Percentiles rank a stretch among this genome's conserved stretches.
Conservation (phyloP, 2,113 vertebrate genomes). For the Macquaria ambigua region DNA sequence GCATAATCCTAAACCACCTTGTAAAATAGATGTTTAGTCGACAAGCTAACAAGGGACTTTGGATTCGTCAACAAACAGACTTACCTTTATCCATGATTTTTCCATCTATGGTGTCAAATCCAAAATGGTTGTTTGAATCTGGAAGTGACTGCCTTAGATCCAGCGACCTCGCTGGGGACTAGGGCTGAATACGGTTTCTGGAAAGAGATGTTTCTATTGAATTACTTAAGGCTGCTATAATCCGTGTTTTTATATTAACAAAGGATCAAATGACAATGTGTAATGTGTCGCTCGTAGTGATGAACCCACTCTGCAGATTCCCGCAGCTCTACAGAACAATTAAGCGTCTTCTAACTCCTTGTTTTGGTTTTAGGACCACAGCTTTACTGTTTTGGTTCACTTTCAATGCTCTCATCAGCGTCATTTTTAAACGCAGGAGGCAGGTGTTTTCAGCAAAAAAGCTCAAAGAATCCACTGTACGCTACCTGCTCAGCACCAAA, state of each 20-base stretch:
- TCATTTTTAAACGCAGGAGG: constrained; percentile 2
- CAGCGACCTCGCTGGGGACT: too few relatives aligned
- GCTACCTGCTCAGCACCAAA: constrained; percentile 17
- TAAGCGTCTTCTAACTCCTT: background rate
- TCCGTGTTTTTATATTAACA: background rate
- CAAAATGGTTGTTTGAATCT: background rate
- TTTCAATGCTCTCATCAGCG: background rate
- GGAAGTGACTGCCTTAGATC: background rate
- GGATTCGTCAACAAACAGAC: background rate
- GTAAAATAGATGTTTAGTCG: background rate
- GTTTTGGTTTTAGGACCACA: background rate
- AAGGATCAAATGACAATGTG: background rate
- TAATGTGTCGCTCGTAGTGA: background rate
- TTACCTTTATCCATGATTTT: background rate
- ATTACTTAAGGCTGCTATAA: constrained; percentile 17
- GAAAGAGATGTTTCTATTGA: background rate
- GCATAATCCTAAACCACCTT: background rate
- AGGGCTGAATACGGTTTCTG: background rate
- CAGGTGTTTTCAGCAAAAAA: background rate
- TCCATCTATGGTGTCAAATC: background rate
- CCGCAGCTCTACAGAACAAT: background rate
- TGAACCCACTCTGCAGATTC: background rate
- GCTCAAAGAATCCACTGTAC: background rate
- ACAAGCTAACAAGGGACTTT: too few relatives aligned
- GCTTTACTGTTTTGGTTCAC: background rate